These are phyloP conservation scores for Poecilia picta DNA, from an alignment of 2,797 vertebrate species.

Conservation along the genomic window DNA sequence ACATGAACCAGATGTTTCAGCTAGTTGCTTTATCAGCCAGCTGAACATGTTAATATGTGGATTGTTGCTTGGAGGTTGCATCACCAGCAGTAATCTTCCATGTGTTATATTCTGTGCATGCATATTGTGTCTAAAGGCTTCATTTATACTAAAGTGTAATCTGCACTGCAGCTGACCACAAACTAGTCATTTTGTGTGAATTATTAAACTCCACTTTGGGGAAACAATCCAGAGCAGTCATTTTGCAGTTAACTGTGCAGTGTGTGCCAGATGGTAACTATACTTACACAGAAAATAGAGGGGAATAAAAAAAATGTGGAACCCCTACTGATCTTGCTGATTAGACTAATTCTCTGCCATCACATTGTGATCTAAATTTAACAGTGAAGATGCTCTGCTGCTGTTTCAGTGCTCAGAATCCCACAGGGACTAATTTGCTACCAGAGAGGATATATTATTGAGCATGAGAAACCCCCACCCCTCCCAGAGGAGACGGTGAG, in stretches of 20 bases:
- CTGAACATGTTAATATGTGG: neutral
- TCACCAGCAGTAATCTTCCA: slow-evolving; percentile 13
- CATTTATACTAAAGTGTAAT: neutral
- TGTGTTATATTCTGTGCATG: neutral
- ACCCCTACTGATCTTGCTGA: slow-evolving; percentile 24
- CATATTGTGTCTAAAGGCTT: neutral
- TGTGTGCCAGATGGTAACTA: neutral
- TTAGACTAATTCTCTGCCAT: slow-evolving; percentile 17
- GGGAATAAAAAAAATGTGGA: neutral
- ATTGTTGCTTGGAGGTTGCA: slow-evolving; percentile 23
- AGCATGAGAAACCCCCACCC: slow-evolving; percentile 9
- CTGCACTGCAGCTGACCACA: neutral
- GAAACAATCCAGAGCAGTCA: neutral
- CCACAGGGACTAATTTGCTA: slow-evolving; percentile 30
- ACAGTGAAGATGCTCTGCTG: slow-evolving; percentile 21
- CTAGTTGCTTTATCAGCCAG: neutral
- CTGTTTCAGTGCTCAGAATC: slow-evolving; percentile 11
- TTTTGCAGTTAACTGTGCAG: slow-evolving; percentile 1
- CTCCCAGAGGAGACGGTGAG: slow-evolving; percentile 21
- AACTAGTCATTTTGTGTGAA: neutral
- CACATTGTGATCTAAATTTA: slow-evolving; percentile 25
- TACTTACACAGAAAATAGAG: neutral
- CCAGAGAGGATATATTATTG: slow-evolving; percentile 24
- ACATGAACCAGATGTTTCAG: neutral
- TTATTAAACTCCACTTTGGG: neutral